Percentiles rank a stretch among this genome's conserved stretches.
Conservation (phyloP, 2,113 vertebrate genomes). For the Dissostichus mawsoni region DNA sequence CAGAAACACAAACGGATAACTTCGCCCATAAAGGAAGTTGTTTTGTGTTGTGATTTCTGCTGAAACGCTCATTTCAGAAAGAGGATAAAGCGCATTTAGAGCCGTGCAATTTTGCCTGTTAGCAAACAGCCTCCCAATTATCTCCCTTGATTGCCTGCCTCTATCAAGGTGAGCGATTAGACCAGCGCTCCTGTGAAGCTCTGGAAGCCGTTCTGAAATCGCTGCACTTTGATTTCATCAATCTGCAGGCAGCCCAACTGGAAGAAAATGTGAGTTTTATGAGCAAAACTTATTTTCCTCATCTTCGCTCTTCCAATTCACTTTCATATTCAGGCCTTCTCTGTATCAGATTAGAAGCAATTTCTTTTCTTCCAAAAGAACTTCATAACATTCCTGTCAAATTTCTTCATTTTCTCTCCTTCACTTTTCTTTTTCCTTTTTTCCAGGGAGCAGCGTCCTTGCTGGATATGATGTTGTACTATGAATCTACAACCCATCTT, state of each 20-base stretch:
- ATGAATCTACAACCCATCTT: slow-evolving; percentile 84
- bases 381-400: slow-evolving; percentile 79
- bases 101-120: slow-evolving; percentile 75
- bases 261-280: slow-evolving; percentile 87
- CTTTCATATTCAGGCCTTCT: slow-evolving; percentile 76
- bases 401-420: slow-evolving; percentile 62
- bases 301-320: slow-evolving; percentile 67
- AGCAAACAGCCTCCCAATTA: slow-evolving; percentile 80
- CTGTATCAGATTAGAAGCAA: slow-evolving; percentile 75
- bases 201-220: slow-evolving; percentile 86
- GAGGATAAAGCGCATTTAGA: slow-evolving; percentile 64
- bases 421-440: slow-evolving; percentile 33
- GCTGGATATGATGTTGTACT: slow-evolving; percentile 87
- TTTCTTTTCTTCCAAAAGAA: slow-evolving; percentile 71
- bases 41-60: slow-evolving; percentile 66
- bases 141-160: slow-evolving; percentile 79
- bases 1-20: slow-evolving; percentile 30
- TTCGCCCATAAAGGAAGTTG: slow-evolving; percentile 59
- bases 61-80: slow-evolving; percentile 63
- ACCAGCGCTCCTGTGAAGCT: slow-evolving; percentile 85
- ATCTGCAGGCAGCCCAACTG: slow-evolving; percentile 83
- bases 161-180: slow-evolving; percentile 85
- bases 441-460: slow-evolving; percentile 84
- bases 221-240: slow-evolving; percentile 86
- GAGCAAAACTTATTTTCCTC: slow-evolving; percentile 73